Evolutionary conservation across 2,113 vertebrate species (phyloP).

Genomic region (Tragelaphus strepsiceros): DNA sequence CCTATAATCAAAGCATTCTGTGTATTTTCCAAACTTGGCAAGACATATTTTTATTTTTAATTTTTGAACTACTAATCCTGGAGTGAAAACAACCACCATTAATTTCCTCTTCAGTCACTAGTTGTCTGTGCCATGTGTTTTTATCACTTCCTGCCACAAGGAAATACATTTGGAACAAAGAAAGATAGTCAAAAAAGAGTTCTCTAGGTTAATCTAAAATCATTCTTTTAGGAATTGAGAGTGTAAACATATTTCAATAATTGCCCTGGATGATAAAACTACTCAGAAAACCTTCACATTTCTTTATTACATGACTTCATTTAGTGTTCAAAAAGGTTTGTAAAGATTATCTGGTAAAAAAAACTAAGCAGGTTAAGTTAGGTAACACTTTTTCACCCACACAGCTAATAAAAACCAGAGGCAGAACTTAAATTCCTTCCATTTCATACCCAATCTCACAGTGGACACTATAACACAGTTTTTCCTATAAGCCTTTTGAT

Average conservation of each 20-base stretch:
- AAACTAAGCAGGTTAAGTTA: background rate
- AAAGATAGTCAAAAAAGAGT: constrained; percentile 20
- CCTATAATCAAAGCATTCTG: background rate
- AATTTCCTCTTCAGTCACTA: constrained; percentile 55
- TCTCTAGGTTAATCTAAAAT: constrained; percentile 11
- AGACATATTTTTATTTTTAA: constrained; percentile 52
- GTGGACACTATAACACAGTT: background rate
- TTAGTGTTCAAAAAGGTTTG: background rate
- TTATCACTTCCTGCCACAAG: constrained; percentile 55
- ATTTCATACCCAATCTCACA: background rate
- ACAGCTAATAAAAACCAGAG: background rate
- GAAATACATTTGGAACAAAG: constrained; percentile 49
- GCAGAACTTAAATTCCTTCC: background rate
- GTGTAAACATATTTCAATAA: constrained; percentile 20
- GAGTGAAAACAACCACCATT: constrained; percentile 58
- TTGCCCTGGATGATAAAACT: background rate
- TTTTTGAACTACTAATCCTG: constrained; percentile 51
- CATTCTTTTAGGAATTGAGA: constrained; percentile 28
- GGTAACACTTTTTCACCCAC: background rate
- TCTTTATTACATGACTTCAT: background rate
- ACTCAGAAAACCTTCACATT: background rate
- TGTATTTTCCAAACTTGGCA: constrained; percentile 42
- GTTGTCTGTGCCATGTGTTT: constrained; percentile 23
- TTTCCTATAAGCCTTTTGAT: background rate
- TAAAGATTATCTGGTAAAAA: background rate